phyloP scores from a whole-genome alignment of 2,113 vertebrate species.

The Collichthys lucidus region DNA sequence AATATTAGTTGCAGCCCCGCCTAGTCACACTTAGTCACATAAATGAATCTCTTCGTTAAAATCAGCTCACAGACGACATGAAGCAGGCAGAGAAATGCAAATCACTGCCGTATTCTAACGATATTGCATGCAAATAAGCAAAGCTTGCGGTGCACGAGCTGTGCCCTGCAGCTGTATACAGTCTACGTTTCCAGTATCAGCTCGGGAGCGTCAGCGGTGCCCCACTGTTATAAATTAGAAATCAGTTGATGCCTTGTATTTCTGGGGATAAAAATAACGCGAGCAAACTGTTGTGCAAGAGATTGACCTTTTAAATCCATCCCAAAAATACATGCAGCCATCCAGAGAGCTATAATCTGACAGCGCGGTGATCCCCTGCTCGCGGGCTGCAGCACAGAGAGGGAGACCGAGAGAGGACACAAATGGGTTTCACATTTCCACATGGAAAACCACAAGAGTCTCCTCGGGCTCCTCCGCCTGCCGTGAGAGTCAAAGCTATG shows the following conservation, averaged over 20 bases:
- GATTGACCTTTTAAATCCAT: slow-evolving; percentile 73
- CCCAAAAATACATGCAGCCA: slow-evolving; percentile 67
- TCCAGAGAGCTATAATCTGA: slow-evolving; percentile 65
- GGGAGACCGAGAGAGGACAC: not conserved
- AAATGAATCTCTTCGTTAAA: not conserved
- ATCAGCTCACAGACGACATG: slow-evolving; percentile 5
- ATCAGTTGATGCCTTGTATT: slow-evolving; percentile 15
- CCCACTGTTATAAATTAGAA: slow-evolving; percentile 49
- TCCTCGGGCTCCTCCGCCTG: not conserved
- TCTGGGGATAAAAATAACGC: slow-evolving; percentile 65
- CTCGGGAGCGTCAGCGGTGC: slow-evolving; percentile 16
- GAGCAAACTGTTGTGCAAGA: slow-evolving; percentile 61
- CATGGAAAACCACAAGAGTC: slow-evolving; percentile 43
- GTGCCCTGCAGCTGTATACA: not conserved
- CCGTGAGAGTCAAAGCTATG: slow-evolving; percentile 39
- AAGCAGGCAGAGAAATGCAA: slow-evolving; percentile 11
- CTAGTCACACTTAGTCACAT: not conserved
- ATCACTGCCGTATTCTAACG: not conserved
- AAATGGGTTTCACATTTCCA: slow-evolving; percentile 55
- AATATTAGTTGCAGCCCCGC: too few species aligned
- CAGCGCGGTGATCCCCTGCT: slow-evolving; percentile 56
- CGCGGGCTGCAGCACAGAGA: slow-evolving; percentile 1
- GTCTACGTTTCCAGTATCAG: slow-evolving; percentile 4
- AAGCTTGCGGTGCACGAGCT: not conserved
- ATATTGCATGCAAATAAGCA: slow-evolving; percentile 16